A percentile compares a stretch with the other conserved stretches of the same genome.
Evolutionary conservation across 1,140 invertebrate species (phyloP).

Genomic region (Yoshiicerus persimilis): DNA sequence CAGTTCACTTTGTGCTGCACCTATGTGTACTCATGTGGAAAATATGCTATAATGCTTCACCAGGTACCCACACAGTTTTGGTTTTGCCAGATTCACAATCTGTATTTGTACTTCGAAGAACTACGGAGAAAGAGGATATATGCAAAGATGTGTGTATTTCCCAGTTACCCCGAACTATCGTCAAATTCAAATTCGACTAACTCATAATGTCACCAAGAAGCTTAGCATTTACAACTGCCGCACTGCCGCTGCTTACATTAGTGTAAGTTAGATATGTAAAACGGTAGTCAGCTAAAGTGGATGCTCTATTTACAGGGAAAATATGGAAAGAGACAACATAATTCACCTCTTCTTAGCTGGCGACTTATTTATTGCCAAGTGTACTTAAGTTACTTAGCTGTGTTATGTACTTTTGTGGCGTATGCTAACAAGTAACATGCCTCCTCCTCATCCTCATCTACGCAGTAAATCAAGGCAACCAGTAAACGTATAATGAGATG

Average conservation of each 20-base stretch:
- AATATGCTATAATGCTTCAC: too few species aligned
- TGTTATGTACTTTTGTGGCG: not conserved
- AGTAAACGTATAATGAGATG: slow-evolving; percentile 14
- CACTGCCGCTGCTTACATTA: too few species aligned
- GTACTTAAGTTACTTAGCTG: not conserved
- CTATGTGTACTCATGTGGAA: too few species aligned
- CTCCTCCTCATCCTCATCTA: not conserved
- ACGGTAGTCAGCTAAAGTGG: not conserved
- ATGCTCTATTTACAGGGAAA: not conserved
- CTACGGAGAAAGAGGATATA: too few species aligned
- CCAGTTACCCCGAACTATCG: not conserved
- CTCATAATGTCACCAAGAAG: not conserved
- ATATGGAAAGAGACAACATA: not conserved
- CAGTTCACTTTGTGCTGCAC: not conserved
- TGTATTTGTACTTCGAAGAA: too few species aligned
- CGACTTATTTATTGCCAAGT: not conserved
- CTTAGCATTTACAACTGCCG: too few species aligned
- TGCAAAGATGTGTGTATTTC: not conserved
- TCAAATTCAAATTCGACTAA: not conserved
- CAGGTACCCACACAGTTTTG: too few species aligned
- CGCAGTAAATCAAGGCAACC: not conserved
- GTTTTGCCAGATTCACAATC: too few species aligned
- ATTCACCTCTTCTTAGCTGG: not conserved
- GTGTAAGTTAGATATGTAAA: not conserved
- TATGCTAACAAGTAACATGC: not conserved